Evolutionary conservation across 2,797 vertebrate genomes (phyloP), one percentile per base, ranked within the genome.

Genomic region (Microctenopoma stevenorrisi): DNA sequence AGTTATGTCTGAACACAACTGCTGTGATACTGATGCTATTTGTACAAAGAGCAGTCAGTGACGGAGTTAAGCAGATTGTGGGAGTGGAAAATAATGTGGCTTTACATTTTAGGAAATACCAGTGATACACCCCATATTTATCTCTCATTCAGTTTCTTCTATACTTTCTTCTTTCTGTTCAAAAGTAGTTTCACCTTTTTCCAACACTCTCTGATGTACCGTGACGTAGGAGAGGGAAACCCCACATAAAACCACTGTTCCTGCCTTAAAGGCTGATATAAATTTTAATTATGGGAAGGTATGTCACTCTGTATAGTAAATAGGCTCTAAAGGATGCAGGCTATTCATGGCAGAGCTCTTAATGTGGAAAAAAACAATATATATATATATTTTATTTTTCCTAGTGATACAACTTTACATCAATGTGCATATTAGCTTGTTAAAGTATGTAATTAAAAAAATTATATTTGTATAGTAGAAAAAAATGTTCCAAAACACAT

Each of bases 221-320:
- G 49, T 81, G 65, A 76, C 28, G 16, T 13, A 60, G 48, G 6
- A 35, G 46, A 68, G 77, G 88, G 78, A 81, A 90, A 82, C 18
- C 79, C 85, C 79, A 0, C 55, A 11, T 60, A 48, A 79, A 76
- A 70, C 55, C 67, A 59, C 60, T 40, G 64, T 64, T 86, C 65
- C 68, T 65, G 67, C 74, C 79, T 87, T 50, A 61, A 79, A 86
- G 68, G 69, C 68, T 62, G 61, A 54, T 63, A 84, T 83, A 79
- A 83, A 86, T 79, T 69, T 52, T 83, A 73, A 79, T 86, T 79
- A 76, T 74, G 72, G 37, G 57, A 80, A 53, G 0, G 60, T 46
- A 44, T 30, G 7, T 47, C 57, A 54, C 53, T 72, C 57, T 63
- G 73, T 53, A 60, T 62, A 76, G 60, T 22, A 16, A 47, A 40